Evolutionary conservation across 2,113 vertebrate genomes (phyloP).

Genomic region (Rhegmatorhina hoffmannsi): DNA sequence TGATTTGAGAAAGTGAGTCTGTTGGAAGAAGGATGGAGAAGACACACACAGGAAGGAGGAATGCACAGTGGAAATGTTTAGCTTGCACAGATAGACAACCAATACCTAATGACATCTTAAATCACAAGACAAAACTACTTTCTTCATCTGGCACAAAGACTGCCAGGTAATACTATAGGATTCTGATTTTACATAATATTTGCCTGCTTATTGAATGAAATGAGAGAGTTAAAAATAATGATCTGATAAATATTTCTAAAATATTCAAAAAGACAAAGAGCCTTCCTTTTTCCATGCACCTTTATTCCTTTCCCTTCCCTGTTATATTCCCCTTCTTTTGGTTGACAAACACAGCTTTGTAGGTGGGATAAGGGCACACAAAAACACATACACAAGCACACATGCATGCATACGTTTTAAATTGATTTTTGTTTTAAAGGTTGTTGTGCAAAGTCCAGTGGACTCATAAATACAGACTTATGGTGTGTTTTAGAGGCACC

Average conservation of each 20-base stretch:
- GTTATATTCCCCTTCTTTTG: not conserved
- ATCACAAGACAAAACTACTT: not conserved
- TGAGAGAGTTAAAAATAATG: not conserved
- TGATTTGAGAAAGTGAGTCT: not conserved
- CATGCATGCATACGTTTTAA: not conserved
- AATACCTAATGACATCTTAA: not conserved
- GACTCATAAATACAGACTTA: not conserved
- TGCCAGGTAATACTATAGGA: not conserved
- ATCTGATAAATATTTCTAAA: not conserved
- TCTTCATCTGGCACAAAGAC: not conserved
- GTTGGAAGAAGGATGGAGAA: not conserved
- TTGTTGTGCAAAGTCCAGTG: not conserved
- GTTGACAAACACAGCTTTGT: not conserved
- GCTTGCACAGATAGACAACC: not conserved
- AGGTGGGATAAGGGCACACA: not conserved
- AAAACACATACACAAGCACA: not conserved
- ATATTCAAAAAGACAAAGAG: not conserved
- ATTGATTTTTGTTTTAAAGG: not conserved
- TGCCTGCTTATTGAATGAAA: not conserved
- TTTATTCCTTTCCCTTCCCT: not conserved
- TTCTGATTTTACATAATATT: not conserved
- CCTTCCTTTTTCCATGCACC: not conserved
- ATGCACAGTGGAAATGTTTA: not conserved
- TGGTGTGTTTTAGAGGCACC: not conserved
- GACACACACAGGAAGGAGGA: not conserved